Conservation (phyloP, 2,888 invertebrate species). For the Scaptomyza reducta region DNA sequence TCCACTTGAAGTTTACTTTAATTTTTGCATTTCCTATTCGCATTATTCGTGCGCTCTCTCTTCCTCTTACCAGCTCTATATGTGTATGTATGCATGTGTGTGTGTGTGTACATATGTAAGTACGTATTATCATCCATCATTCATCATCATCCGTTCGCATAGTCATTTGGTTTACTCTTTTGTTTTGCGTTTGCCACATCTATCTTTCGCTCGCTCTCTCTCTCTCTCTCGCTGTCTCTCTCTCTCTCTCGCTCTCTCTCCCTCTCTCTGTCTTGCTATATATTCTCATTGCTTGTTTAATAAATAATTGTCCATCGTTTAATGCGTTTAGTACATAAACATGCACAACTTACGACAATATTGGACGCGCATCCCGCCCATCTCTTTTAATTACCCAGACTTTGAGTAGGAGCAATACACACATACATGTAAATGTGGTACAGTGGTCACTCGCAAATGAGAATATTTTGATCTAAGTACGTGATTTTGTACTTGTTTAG, state of each 20-base stretch:
- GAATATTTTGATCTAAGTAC: too few species aligned
- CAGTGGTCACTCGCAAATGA: background rate
- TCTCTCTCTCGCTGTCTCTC: background rate
- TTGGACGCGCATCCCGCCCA: slow-evolving; percentile 23
- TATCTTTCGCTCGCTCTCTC: background rate
- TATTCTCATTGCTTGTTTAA: slow-evolving; percentile 52
- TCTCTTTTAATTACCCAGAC: slow-evolving; percentile 20
- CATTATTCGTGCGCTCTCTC: slow-evolving; percentile 22
- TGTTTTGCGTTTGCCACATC: slow-evolving; percentile 5
- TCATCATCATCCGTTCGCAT: slow-evolving; percentile 58
- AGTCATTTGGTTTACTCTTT: slow-evolving; percentile 31
- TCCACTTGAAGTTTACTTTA: slow-evolving; percentile 29
- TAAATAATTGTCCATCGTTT: slow-evolving; percentile 70
- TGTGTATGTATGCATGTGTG: background rate
- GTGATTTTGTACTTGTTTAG: too few species aligned
- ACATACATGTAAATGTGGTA: background rate
- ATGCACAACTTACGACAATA: slow-evolving; percentile 59
- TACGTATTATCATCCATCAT: slow-evolving; percentile 33
- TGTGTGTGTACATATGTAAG: background rate
- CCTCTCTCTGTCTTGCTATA: slow-evolving; percentile 6
- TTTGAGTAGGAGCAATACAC: background rate
- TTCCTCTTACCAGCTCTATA: background rate
- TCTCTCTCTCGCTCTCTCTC: too few species aligned
- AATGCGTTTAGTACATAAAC: slow-evolving; percentile 62
- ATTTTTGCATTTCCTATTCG: slow-evolving; percentile 48